Percentiles rank a stretch among this genome's conserved stretches.
phyloP scores from a whole-genome alignment of 2,888 invertebrate species.

The Diploptera punctata region DNA sequence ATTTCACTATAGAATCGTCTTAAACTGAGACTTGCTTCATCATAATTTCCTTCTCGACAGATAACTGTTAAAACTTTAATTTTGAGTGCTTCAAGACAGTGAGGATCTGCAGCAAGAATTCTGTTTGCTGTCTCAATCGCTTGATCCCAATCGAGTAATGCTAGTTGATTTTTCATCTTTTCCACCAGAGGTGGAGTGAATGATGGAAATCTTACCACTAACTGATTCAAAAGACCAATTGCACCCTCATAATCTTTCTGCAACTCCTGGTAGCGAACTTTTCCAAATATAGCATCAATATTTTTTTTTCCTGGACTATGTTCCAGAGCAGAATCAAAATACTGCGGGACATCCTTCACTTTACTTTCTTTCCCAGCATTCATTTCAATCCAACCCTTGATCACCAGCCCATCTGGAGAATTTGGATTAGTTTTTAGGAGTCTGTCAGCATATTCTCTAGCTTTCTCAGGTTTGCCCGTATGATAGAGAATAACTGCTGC shows the following conservation, averaged over 20 bases:
- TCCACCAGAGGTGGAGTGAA: constrained; percentile 83
- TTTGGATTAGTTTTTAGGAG: constrained; percentile 72
- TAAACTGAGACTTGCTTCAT: constrained; percentile 72
- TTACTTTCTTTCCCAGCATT: constrained; percentile 52
- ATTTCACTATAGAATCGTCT: constrained; percentile 71
- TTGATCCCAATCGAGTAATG: constrained; percentile 89
- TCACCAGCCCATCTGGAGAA: constrained; percentile 65
- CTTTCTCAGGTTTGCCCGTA: constrained; percentile 77
- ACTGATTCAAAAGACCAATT: constrained; percentile 76
- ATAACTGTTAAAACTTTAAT: constrained; percentile 73
- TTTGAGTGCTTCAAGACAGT: constrained; percentile 77
- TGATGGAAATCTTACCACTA: constrained; percentile 79
- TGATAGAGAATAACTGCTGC: constrained; percentile 78
- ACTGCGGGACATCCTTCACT: constrained; percentile 58
- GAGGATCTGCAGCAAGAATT: constrained; percentile 72
- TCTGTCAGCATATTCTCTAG: constrained; percentile 82
- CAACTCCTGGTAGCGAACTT: constrained; percentile 76
- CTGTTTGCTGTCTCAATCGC: constrained; percentile 79
- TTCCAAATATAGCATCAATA: constrained; percentile 78
- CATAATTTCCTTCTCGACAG: constrained; percentile 78
- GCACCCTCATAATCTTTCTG: constrained; percentile 77
- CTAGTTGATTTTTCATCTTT: constrained; percentile 86
- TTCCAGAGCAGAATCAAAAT: constrained; percentile 73
- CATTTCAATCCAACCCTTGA: constrained; percentile 87
- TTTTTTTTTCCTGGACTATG: constrained; percentile 59